Percentiles rank a stretch among this genome's conserved stretches.
phyloP scores from a whole-genome alignment of 2,888 invertebrate genomes.

The Chrysolina oricalcia region DNA sequence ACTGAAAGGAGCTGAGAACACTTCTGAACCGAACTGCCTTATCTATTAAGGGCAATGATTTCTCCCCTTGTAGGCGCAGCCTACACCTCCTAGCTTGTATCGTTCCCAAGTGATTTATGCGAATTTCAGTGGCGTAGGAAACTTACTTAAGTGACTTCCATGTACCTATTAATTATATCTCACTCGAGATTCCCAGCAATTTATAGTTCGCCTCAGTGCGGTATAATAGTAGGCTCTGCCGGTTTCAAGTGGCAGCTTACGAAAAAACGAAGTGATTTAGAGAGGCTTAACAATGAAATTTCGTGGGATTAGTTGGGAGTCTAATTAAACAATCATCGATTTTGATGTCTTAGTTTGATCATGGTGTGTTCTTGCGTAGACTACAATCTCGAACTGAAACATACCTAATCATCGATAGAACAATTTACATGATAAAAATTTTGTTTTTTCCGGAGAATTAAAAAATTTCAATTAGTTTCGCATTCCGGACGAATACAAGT shows the following conservation, averaged over 20 bases:
- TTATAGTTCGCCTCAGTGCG: slow-evolving; percentile 40
- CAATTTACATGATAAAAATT: too few relatives aligned
- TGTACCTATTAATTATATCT: slow-evolving; percentile 44
- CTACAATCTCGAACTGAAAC: too few relatives aligned
- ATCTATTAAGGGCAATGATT: neutral
- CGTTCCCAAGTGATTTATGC: slow-evolving; percentile 33
- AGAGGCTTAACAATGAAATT: neutral
- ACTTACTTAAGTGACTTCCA: slow-evolving; percentile 42
- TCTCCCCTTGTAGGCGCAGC: neutral
- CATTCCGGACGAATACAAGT: too few relatives aligned
- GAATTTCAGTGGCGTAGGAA: slow-evolving; percentile 40
- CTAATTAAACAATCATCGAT: neutral
- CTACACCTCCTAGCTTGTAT: slow-evolving; percentile 1
- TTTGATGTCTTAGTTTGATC: too few relatives aligned
- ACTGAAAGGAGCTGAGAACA: neutral
- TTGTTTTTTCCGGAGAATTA: too few relatives aligned
- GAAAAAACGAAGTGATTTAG: slow-evolving; percentile 8
- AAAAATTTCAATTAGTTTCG: too few relatives aligned
- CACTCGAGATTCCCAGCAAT: slow-evolving; percentile 39
- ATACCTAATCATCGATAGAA: too few relatives aligned
- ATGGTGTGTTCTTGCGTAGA: too few relatives aligned
- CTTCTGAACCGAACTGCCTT: neutral
- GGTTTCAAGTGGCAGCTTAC: neutral
- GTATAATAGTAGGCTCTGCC: slow-evolving; percentile 25
- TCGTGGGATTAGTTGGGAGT: neutral